Evolutionary conservation across 2,888 invertebrate species (phyloP).

Genomic region (Trypoxylon attenuatum): DNA sequence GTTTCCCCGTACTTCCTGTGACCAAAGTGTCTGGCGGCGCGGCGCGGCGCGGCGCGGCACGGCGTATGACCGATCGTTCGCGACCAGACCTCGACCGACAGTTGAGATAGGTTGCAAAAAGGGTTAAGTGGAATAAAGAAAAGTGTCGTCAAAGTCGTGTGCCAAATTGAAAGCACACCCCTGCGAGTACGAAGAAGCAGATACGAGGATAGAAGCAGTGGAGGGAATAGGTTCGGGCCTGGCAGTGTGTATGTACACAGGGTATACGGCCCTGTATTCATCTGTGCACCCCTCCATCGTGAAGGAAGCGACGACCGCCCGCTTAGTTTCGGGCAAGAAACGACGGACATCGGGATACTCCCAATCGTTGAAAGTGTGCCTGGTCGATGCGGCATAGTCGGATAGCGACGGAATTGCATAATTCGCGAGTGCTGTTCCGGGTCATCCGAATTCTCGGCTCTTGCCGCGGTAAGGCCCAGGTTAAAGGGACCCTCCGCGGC

Average conservation of each 20-base stretch:
- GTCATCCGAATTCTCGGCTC: constrained; percentile 16
- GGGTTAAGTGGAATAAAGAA: no score
- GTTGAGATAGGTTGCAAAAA: no score
- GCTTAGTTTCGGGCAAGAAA: constrained; percentile 67
- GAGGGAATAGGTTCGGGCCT: constrained; percentile 3
- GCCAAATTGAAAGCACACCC: no score
- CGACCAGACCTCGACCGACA: no score
- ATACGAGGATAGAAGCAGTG: no score
- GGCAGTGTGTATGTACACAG: constrained; percentile 5
- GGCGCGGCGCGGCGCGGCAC: no score
- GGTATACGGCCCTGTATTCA: constrained; percentile 62
- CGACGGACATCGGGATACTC: constrained; percentile 61
- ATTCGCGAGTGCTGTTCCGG: constrained; percentile 28
- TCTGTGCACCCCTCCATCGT: constrained; percentile 58
- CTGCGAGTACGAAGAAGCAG: no score
- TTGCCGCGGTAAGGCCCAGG: constrained; percentile 37
- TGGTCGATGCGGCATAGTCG: constrained; percentile 22
- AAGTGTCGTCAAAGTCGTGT: no score
- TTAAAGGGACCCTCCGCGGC: constrained; percentile 51
- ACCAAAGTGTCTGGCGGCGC: no score
- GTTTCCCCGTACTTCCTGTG: no score
- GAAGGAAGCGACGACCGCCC: constrained; percentile 62
- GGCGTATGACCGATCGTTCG: no score
- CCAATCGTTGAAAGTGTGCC: constrained; percentile 38
- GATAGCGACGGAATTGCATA: constrained; percentile 46